These are phyloP conservation scores for Phoxinus dragarum DNA, from an alignment of 2,797 vertebrate species.

Conservation along the genomic window DNA sequence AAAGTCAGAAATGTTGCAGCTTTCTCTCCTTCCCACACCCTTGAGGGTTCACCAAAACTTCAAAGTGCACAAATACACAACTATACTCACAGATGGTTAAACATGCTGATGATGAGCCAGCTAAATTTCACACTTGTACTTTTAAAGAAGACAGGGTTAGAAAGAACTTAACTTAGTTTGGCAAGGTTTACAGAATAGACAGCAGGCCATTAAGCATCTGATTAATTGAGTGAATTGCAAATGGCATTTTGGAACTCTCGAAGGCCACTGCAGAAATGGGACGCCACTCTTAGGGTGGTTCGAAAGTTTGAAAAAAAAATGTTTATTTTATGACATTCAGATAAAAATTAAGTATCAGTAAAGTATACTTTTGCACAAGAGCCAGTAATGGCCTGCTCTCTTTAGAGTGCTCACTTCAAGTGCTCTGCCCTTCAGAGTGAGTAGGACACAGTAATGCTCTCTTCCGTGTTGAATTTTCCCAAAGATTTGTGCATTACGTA, in stretches of 20 bases:
- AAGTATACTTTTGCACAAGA: background rate
- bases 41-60: conserved; percentile 34
- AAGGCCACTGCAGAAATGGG: background rate
- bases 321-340: background rate
- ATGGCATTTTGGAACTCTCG: background rate
- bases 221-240: conserved; percentile 16
- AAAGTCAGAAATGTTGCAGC: conserved; percentile 38
- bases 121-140: conserved; percentile 33
- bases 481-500: background rate
- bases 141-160: conserved; percentile 12
- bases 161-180: conserved; percentile 35
- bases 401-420: background rate
- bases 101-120: conserved; percentile 23
- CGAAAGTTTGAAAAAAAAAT: background rate
- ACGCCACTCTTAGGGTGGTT: background rate
- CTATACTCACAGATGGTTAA: conserved; percentile 17
- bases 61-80: conserved; percentile 18
- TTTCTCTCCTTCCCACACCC: conserved; percentile 33
- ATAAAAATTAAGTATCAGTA: background rate
- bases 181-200: conserved; percentile 23
- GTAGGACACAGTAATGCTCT: background rate
- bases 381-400: background rate
- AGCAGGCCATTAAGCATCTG: conserved; percentile 23
- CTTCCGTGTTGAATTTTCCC: background rate
- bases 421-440: background rate